Conservation (phyloP, 2,113 vertebrate genomes). For the Pseudonaja textilis region DNA sequence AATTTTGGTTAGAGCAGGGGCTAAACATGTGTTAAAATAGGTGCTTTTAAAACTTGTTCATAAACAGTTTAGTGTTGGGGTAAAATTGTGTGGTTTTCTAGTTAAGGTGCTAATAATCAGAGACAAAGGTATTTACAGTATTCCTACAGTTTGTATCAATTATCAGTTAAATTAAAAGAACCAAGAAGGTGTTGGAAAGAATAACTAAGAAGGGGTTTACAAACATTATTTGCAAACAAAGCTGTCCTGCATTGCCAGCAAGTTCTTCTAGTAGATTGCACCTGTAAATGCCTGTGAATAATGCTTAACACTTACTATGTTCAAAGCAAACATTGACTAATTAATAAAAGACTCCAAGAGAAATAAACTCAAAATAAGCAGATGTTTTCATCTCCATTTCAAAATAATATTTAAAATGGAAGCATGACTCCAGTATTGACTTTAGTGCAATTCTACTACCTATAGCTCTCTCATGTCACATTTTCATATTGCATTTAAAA, state of each 20-base stretch:
- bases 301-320: constrained; percentile 37
- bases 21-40: background rate
- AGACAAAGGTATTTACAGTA: background rate
- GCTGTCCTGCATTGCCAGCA: constrained; percentile 39
- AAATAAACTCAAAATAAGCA: constrained; percentile 33
- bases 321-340: constrained; percentile 52
- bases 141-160: constrained; percentile 33
- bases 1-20: background rate
- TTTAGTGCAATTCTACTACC: background rate
- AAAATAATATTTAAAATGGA: constrained; percentile 1
- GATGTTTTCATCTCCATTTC: constrained; percentile 36
- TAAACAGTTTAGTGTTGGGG: background rate
- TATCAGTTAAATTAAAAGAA: constrained; percentile 47
- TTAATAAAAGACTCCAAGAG: constrained; percentile 50
- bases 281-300: constrained; percentile 52
- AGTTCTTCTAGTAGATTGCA: constrained; percentile 56
- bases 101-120: background rate
- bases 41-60: background rate
- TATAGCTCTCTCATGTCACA: background rate
- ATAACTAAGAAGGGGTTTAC: constrained; percentile 28
- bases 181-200: constrained; percentile 34
- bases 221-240: constrained; percentile 33
- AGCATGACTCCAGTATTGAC: background rate
- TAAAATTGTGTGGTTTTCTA: background rate
- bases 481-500: background rate